Evolutionary conservation across 2,797 vertebrate genomes (phyloP).

Genomic region (Artibeus lituratus): DNA sequence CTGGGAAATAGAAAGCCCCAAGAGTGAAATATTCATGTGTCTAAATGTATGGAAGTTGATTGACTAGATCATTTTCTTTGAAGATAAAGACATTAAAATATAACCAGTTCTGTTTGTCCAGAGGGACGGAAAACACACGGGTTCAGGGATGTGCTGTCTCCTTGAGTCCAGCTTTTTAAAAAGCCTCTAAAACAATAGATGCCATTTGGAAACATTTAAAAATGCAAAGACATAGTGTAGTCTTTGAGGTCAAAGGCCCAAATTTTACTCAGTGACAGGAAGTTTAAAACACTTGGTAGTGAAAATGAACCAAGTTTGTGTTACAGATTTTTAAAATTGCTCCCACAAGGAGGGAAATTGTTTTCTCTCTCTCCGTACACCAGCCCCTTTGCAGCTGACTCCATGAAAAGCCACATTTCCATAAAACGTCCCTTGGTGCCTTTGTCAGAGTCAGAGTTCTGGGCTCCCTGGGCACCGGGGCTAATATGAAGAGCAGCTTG

Average conservation of each 20-base stretch:
- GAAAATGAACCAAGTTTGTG: neutral
- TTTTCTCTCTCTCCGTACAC: neutral
- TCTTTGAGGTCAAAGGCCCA: constrained; percentile 15
- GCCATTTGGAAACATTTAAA: constrained; percentile 37
- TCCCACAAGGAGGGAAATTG: neutral
- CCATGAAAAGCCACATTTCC: neutral
- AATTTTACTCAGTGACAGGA: constrained; percentile 4
- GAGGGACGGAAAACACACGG: neutral
- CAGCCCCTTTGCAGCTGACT: neutral
- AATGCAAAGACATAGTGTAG: constrained; percentile 5
- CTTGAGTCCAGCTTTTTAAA: constrained; percentile 12
- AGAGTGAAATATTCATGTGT: constrained; percentile 43
- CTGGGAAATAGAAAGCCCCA: constrained; percentile 57
- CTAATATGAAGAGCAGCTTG: neutral
- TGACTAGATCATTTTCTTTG: constrained; percentile 57
- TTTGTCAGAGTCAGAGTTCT: neutral
- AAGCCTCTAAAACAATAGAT: neutral
- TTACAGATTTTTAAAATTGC: neutral
- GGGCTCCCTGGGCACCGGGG: no score
- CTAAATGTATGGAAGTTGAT: constrained; percentile 46
- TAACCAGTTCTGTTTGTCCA: constrained; percentile 28
- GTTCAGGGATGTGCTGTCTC: neutral
- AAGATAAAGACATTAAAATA: constrained; percentile 30
- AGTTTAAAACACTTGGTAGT: neutral
- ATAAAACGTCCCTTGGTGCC: neutral